Evolutionary conservation across 92 coral and sea anemone genomes (phyloP), one percentile per base, ranked within the genome.

Genomic region (Bergia puertoricense): DNA sequence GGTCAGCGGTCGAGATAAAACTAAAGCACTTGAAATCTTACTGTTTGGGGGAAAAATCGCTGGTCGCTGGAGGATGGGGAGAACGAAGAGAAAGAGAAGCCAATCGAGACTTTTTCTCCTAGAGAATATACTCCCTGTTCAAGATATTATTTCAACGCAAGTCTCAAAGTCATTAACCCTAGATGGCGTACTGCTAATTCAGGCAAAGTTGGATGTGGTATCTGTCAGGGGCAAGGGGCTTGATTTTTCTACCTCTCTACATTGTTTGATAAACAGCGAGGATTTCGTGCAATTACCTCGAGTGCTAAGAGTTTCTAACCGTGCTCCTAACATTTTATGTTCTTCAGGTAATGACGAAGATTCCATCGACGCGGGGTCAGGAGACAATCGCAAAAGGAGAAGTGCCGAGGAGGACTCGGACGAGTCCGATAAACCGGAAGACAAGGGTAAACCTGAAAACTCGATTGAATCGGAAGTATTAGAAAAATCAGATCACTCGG

Each of bases 381-480:
- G 69, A 18, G 69, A 18, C 30, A 62, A 62, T 20, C 69, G 69
- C 30, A 62, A 62, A 7, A 62, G 69, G 20, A 62, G 69, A 62
- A 62, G 30, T 18, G 4, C 69, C 69, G 69, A 62, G 20, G 69
- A 62, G 68, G 10, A 62, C 68, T 4, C 22, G 6, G 68, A 62
- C 18, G 68, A 38, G 57, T 68, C 14, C 69, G 68, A 7, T 74
- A 76, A 86, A 0, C 51, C 81, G n/a, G 89, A 77, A 0, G 91
- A 91, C 0, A 85, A 11, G 2, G 59, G 14, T 54, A 54, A 39
- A 54, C 59, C 15, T 86, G 82, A 6, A 85, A 79, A 30, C 59
- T 74, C 15, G 81, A 56, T 3, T 74, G 86, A 86, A 0, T 69
- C 82, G 16, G 89, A 80, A 0, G 91, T 88, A 3, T 59, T 86